Conservation (phyloP, 2,888 invertebrate species). For the Electrophaes corylata region DNA sequence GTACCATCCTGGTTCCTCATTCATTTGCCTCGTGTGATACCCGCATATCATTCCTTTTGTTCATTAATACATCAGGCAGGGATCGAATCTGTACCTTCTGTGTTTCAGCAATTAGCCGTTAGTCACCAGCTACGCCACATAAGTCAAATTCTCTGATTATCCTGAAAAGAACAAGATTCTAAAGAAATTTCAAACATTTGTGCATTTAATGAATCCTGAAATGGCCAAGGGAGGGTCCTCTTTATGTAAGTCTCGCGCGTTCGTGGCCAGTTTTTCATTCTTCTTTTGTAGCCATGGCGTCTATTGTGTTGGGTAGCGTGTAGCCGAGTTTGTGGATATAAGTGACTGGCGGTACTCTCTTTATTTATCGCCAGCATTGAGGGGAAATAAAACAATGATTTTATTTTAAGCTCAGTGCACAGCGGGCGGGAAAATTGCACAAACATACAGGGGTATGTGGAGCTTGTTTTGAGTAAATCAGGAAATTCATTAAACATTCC, state of each 20-base stretch:
- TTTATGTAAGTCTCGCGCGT: not conserved
- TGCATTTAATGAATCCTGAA: not conserved
- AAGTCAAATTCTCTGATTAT: too few relatives aligned
- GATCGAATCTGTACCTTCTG: too few relatives aligned
- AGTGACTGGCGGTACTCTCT: constrained; percentile 13
- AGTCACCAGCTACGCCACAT: too few relatives aligned
- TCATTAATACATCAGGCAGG: too few relatives aligned
- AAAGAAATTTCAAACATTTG: not conserved
- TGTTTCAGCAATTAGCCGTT: too few relatives aligned
- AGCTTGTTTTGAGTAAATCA: too few relatives aligned
- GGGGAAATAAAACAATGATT: constrained; percentile 22
- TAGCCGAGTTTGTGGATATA: constrained; percentile 19
- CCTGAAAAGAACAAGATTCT: too few relatives aligned
- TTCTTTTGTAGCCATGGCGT: constrained; percentile 12
- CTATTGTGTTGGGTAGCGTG: constrained; percentile 12
- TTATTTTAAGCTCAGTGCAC: constrained; percentile 16
- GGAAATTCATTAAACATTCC: constrained; percentile 6
- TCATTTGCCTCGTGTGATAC: too few relatives aligned
- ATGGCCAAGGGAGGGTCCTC: not conserved
- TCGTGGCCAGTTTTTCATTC: constrained; percentile 14
- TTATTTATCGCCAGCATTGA: constrained; percentile 5
- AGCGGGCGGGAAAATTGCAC: constrained; percentile 4
- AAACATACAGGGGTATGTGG: too few relatives aligned
- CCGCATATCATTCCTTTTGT: too few relatives aligned
- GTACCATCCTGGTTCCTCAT: too few relatives aligned